Base-by-base conservation (phyloP, 1,140 invertebrate genomes). In the Elysia chlorotica region DNA sequence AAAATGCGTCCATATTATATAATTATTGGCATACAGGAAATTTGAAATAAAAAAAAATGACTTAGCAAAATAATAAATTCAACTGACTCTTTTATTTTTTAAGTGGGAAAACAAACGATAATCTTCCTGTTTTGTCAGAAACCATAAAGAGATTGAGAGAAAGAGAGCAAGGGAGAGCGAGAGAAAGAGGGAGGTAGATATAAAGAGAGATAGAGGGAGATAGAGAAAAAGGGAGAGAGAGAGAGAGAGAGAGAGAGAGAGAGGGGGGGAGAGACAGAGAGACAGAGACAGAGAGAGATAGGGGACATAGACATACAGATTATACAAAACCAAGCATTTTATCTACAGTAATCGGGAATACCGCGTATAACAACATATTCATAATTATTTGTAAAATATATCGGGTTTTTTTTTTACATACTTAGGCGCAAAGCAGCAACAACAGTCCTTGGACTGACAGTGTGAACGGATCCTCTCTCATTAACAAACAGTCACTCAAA, bases 201-300 rank as follows among this genome's bases (percentile, higher is more conserved):
- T 25, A 70, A 17, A 70, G 53, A 70, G 2, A 70, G 67, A 70
- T 30, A 57, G 53, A 70, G 53, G 37, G 48, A 35, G 53, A 28
- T 25, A 56, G 48, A n/a, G 53, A 56, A 21, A 25, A 10, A 57
- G 53, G 23, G 31, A 57, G 6, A 56, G 10, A 1, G 31, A 70
- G 2, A n/a, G 41, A 33, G 19, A 28, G 35, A 30, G 2, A 36
- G 21, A 30, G 17, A 31, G n/a, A n/a, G 19, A 21, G 2, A 4
- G 21, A 25, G 14, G 28, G 1, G 23, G 3, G 21, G 6, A n/a
- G 2, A 23, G 2, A 6, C 33, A 36, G 28, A 65, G 25, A 37
- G 23, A 17, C 31, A 2, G 17, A 23, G 56, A 48, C 31, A 21
- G 21, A 19, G 41, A 25, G 41, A 17, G 33, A 17, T 38, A 3